Percentiles rank a stretch among this genome's conserved stretches.
Evolutionary conservation across 1,140 invertebrate genomes (phyloP).

Genomic region (Listronotus bonariensis): DNA sequence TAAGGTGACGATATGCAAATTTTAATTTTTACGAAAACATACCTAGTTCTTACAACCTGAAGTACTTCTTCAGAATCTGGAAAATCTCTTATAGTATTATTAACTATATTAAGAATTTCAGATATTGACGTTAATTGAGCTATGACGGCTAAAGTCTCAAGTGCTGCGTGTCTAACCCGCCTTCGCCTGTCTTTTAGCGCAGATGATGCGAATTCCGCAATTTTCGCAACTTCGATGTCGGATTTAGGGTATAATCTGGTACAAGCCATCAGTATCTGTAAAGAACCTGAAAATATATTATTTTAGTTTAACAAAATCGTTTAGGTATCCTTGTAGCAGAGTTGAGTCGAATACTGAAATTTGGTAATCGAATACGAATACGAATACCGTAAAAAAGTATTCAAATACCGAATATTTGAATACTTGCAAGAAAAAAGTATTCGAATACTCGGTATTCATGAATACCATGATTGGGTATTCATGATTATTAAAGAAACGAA

Average conservation of each 20-base stretch:
- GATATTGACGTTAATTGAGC: conserved; percentile 71
- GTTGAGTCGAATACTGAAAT: no score
- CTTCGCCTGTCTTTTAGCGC: conserved; percentile 71
- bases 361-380: no score
- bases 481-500: no score
- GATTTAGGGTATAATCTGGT: conserved; percentile 79
- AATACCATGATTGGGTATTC: no score
- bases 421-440: no score
- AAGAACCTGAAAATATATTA: conserved; percentile 59
- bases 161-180: conserved; percentile 74
- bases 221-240: conserved; percentile 71
- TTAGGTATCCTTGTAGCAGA: no score
- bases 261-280: conserved; percentile 77
- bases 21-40: no score
- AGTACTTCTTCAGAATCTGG: conserved; percentile 58
- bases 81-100: conserved; percentile 54
- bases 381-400: no score
- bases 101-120: conserved; percentile 58
- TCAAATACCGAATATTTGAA: no score
- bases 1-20: no score
- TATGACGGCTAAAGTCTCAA: conserved; percentile 80
- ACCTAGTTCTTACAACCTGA: conserved; percentile 60
- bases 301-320: not conserved
- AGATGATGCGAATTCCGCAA: conserved; percentile 63
- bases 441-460: no score